Evolutionary conservation across 2,113 vertebrate species (phyloP), one percentile per base, ranked within the genome.

Genomic region (Peucedramus taeniatus): DNA sequence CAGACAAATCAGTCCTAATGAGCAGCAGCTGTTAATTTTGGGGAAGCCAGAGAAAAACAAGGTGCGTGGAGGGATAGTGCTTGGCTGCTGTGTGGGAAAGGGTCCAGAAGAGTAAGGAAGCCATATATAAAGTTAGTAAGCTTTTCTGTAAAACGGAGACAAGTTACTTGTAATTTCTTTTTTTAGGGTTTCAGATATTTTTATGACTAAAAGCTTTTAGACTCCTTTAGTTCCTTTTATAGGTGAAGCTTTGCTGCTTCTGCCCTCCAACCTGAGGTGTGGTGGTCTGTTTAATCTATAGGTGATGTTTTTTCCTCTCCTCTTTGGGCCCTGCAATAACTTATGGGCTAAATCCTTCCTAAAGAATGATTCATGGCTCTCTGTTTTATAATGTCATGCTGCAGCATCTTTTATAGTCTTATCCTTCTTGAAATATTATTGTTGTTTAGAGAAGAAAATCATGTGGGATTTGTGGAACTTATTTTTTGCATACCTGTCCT

Each of bases 1-100:
- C 26, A 24, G 65, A 19, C 28, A 39, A 27, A 89, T 57, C 39
- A 69, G 21, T 39, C 63, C 50, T 90, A 77, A 88, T 8, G 7
- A 35, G 39, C 19, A 59, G 11, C 71, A 81, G 30, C 68, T 92
- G 83, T 10, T 35, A 63, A 42, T 7, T 35, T 26, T 83, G 11
- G 54, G 18, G 9, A 70, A 56, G 24, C 19, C 8, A 19, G 24
- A 51, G 16, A 19, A 37, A 56, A 66, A 6, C 3, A 27, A 42
- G 45, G 19, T 70, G 11, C 6, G 8, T 0, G 2, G 24, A 15
- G 7, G 28, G 14, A 50, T 4, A 3, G 4, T 2, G 6, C 4
- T 50, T 75, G 11, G 12, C 9, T 70, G 49, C 4, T 33, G 11
- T 5, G 6, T 39, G 8, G 33, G 70, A 77, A 44, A 16, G 59